Conservation (phyloP, 1,140 invertebrate species). For the Lithobius niger region DNA sequence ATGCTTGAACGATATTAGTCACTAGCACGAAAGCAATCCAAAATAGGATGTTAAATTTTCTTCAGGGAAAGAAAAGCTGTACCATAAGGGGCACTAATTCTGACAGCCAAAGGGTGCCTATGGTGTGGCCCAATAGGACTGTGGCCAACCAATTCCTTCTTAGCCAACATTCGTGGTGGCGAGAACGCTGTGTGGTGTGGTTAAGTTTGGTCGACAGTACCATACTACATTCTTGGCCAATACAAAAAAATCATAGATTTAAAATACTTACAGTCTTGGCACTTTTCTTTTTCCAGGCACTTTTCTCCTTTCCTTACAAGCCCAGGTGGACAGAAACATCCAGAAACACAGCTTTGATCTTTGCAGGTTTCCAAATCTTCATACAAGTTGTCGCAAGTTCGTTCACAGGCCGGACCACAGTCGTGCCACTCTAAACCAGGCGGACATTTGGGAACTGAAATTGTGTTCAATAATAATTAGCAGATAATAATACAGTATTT, state of each 20-base stretch:
- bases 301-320: conserved; percentile 49
- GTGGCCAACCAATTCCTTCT: not conserved
- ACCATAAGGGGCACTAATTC: not conserved
- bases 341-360: conserved; percentile 52
- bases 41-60: too few relatives aligned
- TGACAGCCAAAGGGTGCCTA: not conserved
- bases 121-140: not conserved
- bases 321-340: conserved; percentile 70
- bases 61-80: not conserved
- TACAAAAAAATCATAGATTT: not conserved
- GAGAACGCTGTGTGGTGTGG: not conserved
- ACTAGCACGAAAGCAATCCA: too few relatives aligned
- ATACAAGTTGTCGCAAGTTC: conserved; percentile 48
- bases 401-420: conserved; percentile 61
- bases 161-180: not conserved
- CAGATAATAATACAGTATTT: conserved; percentile 9
- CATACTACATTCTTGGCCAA: not conserved
- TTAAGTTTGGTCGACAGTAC: not conserved
- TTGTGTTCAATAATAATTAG: too few relatives aligned
- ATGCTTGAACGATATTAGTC: too few relatives aligned
- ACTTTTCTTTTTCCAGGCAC: conserved; percentile 53
- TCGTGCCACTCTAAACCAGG: conserved; percentile 59
- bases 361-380: conserved; percentile 37
- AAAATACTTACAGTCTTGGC: conserved; percentile 50
- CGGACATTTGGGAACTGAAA: conserved; percentile 50